Percentiles rank a stretch among this genome's conserved stretches.
Conservation (phyloP, 2,113 vertebrate genomes). For the Tor tambroides region DNA sequence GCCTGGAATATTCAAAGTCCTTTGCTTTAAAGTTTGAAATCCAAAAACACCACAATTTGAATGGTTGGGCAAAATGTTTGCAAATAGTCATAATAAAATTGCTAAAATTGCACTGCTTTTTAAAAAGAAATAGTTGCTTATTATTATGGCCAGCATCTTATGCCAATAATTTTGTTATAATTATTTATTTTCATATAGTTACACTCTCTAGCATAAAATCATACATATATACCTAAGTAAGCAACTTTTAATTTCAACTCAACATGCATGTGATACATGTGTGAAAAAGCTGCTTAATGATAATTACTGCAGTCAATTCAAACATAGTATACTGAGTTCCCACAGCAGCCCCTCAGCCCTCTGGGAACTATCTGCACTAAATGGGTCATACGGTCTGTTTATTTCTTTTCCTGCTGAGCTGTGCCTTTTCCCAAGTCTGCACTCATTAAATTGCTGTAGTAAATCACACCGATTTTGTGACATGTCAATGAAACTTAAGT, state of each 20-base stretch:
- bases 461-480: slow-evolving; percentile 1
- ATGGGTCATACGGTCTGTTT: slow-evolving; percentile 52
- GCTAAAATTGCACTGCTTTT: too few relatives aligned
- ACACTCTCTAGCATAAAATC: neutral
- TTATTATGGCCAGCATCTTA: too few relatives aligned
- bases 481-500: slow-evolving; percentile 4
- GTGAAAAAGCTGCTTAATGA: neutral
- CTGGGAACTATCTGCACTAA: slow-evolving; percentile 53
- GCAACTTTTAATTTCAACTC: neutral
- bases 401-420: slow-evolving; percentile 50
- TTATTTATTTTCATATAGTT: too few relatives aligned
- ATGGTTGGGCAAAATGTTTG: too few relatives aligned
- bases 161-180: too few relatives aligned
- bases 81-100: too few relatives aligned
- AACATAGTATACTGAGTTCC: slow-evolving; percentile 21
- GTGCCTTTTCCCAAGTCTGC: slow-evolving; percentile 53
- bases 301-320: slow-evolving; percentile 3
- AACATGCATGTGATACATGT: neutral
- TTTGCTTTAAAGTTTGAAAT: neutral
- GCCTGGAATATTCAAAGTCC: neutral
- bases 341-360: slow-evolving; percentile 37
- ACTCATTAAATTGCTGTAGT: slow-evolving; percentile 26
- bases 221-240: neutral
- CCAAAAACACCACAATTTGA: neutral
- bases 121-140: too few relatives aligned